Evolutionary conservation across 2,113 vertebrate genomes (phyloP).

Genomic region (Brevimyrus niger): DNA sequence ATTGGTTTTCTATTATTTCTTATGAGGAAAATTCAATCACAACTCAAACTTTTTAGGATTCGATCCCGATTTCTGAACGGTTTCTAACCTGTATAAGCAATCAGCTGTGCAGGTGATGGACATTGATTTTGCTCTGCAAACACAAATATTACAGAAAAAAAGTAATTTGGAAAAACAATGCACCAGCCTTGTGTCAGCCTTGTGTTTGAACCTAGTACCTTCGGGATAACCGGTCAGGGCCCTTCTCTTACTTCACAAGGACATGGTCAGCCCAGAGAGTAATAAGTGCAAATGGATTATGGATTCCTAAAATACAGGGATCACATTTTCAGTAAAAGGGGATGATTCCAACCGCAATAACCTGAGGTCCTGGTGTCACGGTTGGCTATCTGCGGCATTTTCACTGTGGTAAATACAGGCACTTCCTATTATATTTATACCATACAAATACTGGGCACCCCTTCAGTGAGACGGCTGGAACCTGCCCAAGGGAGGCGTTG

Average conservation of each 20-base stretch:
- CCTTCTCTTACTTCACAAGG: not conserved
- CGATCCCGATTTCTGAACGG: too few species aligned
- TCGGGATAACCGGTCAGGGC: not conserved
- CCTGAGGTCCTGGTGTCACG: not conserved
- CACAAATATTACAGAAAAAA: not conserved
- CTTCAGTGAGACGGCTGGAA: not conserved
- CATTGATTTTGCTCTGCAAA: not conserved
- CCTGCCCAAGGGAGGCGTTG: not conserved
- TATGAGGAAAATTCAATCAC: too few species aligned
- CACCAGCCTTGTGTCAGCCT: not conserved
- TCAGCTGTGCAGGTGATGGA: not conserved
- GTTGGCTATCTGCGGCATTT: not conserved
- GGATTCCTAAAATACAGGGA: not conserved
- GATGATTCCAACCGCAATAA: not conserved
- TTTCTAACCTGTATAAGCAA: not conserved
- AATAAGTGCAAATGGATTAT: not conserved
- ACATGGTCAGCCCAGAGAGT: not conserved
- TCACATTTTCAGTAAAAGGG: not conserved
- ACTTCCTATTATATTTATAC: not conserved
- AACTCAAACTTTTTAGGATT: too few species aligned
- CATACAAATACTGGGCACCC: not conserved
- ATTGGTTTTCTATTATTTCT: too few species aligned
- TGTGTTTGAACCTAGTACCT: not conserved
- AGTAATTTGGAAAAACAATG: not conserved
- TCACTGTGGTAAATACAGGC: not conserved